Percentiles rank a stretch among this genome's conserved stretches.
Conservation (phyloP, 2,888 invertebrate genomes). For the Hypsopygia costalis region DNA sequence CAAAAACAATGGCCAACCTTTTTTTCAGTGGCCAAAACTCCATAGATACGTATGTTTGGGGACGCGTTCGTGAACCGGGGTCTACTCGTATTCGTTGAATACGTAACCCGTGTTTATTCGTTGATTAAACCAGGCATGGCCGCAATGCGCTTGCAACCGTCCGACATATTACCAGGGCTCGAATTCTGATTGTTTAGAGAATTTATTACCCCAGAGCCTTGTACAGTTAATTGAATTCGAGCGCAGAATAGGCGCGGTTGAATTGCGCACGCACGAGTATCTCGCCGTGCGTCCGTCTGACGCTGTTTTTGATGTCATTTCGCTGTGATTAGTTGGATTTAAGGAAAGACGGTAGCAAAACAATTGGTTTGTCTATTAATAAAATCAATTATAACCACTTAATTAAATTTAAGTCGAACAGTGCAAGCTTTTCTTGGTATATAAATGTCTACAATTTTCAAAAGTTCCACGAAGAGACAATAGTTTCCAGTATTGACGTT, state of each 20-base stretch:
- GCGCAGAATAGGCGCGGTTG: slow-evolving; percentile 73
- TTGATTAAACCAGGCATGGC: slow-evolving; percentile 75
- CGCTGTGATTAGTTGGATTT: background rate
- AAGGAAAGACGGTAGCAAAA: no score
- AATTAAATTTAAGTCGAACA: no score
- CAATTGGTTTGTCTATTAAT: no score
- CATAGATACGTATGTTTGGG: slow-evolving; percentile 54
- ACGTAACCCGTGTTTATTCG: slow-evolving; percentile 65
- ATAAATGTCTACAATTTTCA: no score
- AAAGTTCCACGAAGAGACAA: no score
- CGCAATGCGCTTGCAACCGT: slow-evolving; percentile 77
- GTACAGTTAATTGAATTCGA: slow-evolving; percentile 80
- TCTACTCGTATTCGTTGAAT: slow-evolving; percentile 12
- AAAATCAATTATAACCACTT: no score
- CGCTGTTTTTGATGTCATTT: slow-evolving; percentile 1
- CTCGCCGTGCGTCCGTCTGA: background rate
- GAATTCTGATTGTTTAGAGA: slow-evolving; percentile 81
- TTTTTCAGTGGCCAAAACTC: slow-evolving; percentile 41
- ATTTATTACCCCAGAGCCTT: slow-evolving; percentile 78
- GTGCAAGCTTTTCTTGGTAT: no score
- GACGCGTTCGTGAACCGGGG: slow-evolving; percentile 25
- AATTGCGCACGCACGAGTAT: slow-evolving; percentile 42
- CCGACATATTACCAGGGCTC: slow-evolving; percentile 78
- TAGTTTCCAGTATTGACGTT: no score
- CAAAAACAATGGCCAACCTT: slow-evolving; percentile 53